phyloP scores from a whole-genome alignment of 2,888 invertebrate genomes.

The Tetrapedia diversipes region DNA sequence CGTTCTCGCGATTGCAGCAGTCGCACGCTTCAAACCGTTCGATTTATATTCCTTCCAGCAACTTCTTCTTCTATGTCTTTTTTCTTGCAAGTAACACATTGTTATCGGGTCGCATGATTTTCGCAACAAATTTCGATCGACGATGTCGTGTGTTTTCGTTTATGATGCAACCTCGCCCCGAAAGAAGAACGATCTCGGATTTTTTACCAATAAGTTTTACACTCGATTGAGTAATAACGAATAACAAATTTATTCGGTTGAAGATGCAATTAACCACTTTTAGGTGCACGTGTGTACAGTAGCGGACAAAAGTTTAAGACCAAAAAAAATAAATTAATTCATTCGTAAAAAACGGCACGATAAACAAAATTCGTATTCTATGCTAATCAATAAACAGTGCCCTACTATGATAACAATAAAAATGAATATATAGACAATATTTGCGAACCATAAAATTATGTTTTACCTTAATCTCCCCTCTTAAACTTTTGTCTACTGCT shows the following conservation, averaged over 20 bases:
- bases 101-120: not conserved
- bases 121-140: not conserved
- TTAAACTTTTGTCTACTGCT: too few relatives aligned
- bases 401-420: too few relatives aligned
- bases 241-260: not conserved
- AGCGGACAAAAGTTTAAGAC: too few relatives aligned
- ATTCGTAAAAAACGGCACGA: too few relatives aligned
- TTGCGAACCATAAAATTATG: too few relatives aligned
- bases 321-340: too few relatives aligned
- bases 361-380: too few relatives aligned
- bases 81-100: not conserved
- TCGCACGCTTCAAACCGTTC: not conserved
- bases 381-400: too few relatives aligned
- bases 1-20: not conserved
- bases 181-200: not conserved
- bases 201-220: not conserved
- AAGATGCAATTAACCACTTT: not conserved
- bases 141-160: not conserved
- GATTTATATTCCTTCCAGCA: not conserved
- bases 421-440: too few relatives aligned
- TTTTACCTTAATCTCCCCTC: too few relatives aligned
- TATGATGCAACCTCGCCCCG: not conserved
- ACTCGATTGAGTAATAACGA: not conserved
- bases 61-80: not conserved
- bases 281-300: too few relatives aligned